Evolutionary conservation across 1,140 invertebrate genomes (phyloP).

Genomic region (Myzus persicae): DNA sequence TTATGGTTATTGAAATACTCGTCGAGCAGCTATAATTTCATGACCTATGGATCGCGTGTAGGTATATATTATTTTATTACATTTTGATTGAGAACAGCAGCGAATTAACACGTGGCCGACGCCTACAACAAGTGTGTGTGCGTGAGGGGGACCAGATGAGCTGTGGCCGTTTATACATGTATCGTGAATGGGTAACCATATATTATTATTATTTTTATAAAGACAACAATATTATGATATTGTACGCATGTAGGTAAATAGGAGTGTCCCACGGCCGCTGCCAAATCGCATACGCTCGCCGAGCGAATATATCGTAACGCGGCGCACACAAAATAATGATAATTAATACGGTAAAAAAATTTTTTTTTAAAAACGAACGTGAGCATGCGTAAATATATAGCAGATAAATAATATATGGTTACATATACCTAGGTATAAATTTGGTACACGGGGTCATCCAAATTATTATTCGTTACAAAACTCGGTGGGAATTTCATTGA

Average conservation of each 20-base stretch:
- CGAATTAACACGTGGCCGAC: neutral
- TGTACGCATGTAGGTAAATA: neutral
- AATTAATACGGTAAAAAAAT: conserved; percentile 18
- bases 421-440: neutral
- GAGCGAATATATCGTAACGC: neutral
- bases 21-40: neutral
- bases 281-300: neutral
- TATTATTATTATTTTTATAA: neutral
- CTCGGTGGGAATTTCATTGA: neutral
- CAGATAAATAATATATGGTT: neutral
- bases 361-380: neutral
- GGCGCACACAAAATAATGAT: neutral
- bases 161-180: too few species aligned
- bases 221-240: neutral
- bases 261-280: neutral
- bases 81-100: neutral
- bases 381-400: conserved; percentile 7
- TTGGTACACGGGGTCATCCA: neutral
- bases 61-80: neutral
- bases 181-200: neutral
- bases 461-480: neutral
- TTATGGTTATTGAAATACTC: neutral
- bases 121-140: neutral
- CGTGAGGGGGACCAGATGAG: neutral
- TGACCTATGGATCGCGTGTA: neutral